Evolutionary conservation across 2,113 vertebrate species (phyloP), one percentile per base, ranked within the genome.

Genomic region (Esox niger): DNA sequence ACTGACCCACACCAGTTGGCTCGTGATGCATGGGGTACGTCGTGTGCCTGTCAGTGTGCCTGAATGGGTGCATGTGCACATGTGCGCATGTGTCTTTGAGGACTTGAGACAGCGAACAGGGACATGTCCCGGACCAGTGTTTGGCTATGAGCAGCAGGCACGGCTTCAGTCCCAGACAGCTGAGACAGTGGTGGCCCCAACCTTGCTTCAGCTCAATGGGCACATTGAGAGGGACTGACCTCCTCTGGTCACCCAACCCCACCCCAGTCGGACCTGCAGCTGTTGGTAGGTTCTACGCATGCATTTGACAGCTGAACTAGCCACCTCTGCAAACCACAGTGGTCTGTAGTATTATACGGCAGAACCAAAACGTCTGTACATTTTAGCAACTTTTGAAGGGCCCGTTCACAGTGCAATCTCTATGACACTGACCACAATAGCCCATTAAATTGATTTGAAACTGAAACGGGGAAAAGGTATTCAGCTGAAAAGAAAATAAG

Each of bases 141-240:
- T 64, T 52, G 57, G 76, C 64, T 77, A 52, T 20, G 61, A 82
- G 68, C 67, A 66, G 74, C 58, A 84, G 26, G 73, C 70, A 82
- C 60, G 75, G 66, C 21, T 69, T 66, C 54, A 52, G 72, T 52
- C 52, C 65, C 73, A 76, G 83, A 87, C 86, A 90, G 80, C 87
- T 88, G 87, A 74, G 68, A 80, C 77, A 84, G 81, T 84, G 86
- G 84, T 86, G 84, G 6, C 47, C n/a, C n/a, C n/a, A 52, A 15
- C 15, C 15, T n/a, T 21, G 6, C 5, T 21, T 21, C 47, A 52
- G n/a, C 47, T 52, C n/a, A 52, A 52, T 52, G 47, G 47, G 47
- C n/a, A 52, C 21, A 52, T 52, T 52, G 47, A 52, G n/a, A 21
- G 15, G 21, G n/a, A 21, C n/a, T 21, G n/a, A 52, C n/a, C n/a